Conservation (phyloP, 2,113 vertebrate species). For the Apodemus sylvaticus region DNA sequence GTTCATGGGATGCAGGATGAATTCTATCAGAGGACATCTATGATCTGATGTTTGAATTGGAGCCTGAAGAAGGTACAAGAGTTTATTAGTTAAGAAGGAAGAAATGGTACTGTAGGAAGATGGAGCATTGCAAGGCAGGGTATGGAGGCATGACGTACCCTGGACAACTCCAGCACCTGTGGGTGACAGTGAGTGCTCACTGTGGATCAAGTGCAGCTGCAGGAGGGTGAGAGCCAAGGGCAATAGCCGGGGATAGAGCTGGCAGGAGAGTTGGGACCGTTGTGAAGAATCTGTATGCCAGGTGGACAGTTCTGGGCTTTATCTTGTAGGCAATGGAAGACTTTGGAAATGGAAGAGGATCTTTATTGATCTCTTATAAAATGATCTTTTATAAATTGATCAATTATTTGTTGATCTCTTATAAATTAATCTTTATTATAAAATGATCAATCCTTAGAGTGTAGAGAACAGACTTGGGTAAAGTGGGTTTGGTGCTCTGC, state of each 20-base stretch:
- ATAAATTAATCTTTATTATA: too few species aligned
- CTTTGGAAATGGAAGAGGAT: not conserved
- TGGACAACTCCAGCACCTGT: not conserved
- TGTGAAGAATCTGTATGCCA: not conserved
- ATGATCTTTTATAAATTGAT: too few species aligned
- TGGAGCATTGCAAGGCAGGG: not conserved
- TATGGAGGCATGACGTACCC: not conserved
- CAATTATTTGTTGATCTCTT: too few species aligned
- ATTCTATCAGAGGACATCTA: not conserved
- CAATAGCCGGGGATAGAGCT: not conserved
- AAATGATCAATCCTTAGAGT: not conserved
- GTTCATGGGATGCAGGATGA: not conserved
- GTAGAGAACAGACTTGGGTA: not conserved
- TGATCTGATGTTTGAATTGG: not conserved
- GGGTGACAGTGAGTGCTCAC: not conserved
- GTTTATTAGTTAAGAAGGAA: conserved; percentile 11
- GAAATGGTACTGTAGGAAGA: not conserved
- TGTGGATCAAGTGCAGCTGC: not conserved
- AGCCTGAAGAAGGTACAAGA: not conserved
- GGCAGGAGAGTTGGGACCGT: not conserved
- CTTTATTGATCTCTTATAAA: too few species aligned
- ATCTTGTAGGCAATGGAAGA: not conserved
- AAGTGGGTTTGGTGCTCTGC: not conserved
- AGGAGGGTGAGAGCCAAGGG: not conserved
- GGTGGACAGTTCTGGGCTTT: not conserved